Base-by-base conservation (phyloP, 2,113 vertebrate genomes). In the Carlito syrichta region DNA sequence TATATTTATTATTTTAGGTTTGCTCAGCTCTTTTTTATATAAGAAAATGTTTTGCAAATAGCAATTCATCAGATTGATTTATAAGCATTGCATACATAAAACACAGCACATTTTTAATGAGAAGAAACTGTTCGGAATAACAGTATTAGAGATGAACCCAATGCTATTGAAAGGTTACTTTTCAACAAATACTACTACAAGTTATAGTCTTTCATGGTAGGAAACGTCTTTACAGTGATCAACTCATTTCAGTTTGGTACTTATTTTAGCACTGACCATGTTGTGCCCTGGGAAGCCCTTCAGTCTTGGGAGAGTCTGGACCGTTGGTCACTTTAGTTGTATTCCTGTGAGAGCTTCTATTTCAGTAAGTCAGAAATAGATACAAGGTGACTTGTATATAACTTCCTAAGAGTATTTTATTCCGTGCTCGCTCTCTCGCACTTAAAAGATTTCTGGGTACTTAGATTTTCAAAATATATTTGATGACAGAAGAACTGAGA, bases 41-140 rank as follows among this genome's bases (percentile, higher is more conserved):
- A 86, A 78, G 63, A 95, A 96, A 92, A 74, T 86, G n/a, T 40
- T 86, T 63, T 91, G 50, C 62, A 92, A 97, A 83, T 91, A 48
- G n/a, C 11, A 89, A 69, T 91, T 86, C 69, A 92, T 83, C 92
- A 50, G 56, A 84, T 63, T 95, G 43, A 84, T 69, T 93, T 79
- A 58, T 81, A 98, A 81, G 40, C 54, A 95, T 93, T 79, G 73
- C 56, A 50, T 48, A 68, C 32, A 93, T 54, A 94, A 89, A 40
- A 89, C 88, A 54, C 14, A 91, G 35, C n/a, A 69, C 76, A 48
- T 50, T 89, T 94, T 95, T 91, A 97, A 86, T 71, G 43, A 82
- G 77, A 86, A 97, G 62, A 92, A 91, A 79, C n/a, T 93, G 30
- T 69, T 76, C 8, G 22, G 38, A 93, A 95, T 52, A 84, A 58